Conservation (phyloP, 2,797 vertebrate genomes). For the Ctenopoma kingsleyae region DNA sequence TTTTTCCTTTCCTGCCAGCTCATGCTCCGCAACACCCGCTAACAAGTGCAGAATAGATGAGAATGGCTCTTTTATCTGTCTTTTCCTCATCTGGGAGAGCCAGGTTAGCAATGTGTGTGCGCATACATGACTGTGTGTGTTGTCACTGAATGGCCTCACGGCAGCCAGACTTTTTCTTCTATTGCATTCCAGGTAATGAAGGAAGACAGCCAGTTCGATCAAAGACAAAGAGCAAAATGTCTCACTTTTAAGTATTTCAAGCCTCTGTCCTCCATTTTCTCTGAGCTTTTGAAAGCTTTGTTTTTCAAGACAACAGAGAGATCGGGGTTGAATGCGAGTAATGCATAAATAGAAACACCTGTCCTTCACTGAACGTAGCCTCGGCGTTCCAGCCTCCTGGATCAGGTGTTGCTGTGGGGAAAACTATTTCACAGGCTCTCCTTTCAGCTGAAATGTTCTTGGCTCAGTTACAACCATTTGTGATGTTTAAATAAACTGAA, state of each 20-base stretch:
- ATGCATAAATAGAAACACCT: conserved; percentile 53
- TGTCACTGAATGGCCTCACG: conserved; percentile 16
- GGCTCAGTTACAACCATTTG: conserved; percentile 23
- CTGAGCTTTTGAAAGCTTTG: conserved; percentile 31
- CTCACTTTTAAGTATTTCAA: conserved; percentile 34
- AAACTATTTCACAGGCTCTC: conserved; percentile 29
- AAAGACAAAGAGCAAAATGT: conserved; percentile 41
- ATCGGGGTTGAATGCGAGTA: conserved; percentile 22
- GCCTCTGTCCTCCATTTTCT: conserved; percentile 26
- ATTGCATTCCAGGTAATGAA: conserved; percentile 53
- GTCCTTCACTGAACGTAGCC: conserved; percentile 27
- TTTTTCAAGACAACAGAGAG: conserved; percentile 55
- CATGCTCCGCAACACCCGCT: conserved; percentile 64
- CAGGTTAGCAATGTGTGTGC: conserved; percentile 70
- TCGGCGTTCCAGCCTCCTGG: conserved; percentile 1
- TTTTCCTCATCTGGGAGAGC: conserved; percentile 69
- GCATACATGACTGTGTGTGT: conserved; percentile 18
- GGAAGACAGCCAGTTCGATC: conserved; percentile 34
- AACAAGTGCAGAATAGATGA: conserved; percentile 79
- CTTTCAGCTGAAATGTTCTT: conserved; percentile 8
- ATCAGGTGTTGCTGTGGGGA: conserved; percentile 40
- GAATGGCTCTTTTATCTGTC: conserved; percentile 77
- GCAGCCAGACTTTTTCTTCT: conserved; percentile 17
- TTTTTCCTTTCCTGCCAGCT: conserved; percentile 81
- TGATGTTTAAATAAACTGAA: background rate